Base-by-base conservation (phyloP, 2,797 vertebrate species). In the Borostomias antarcticus region DNA sequence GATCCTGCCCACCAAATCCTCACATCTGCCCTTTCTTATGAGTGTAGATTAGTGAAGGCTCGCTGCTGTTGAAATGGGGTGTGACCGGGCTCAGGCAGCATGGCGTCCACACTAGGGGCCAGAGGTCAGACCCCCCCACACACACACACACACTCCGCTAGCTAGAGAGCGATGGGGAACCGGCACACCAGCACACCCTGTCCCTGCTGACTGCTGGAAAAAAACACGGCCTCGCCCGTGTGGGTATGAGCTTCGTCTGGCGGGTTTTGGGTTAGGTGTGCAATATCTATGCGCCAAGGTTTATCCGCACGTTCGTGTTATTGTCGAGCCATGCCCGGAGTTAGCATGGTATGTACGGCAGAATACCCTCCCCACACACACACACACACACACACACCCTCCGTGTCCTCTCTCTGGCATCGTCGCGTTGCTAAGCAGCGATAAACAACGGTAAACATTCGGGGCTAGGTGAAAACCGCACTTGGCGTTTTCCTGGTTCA, bases 401-500 rank as follows among this genome's bases (percentile, higher is more conserved):
- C n/a, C n/a, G n/a, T n/a, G n/a, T n/a, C n/a, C n/a, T n/a, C 56
- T 62, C 29, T 51, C 58, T 83, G 73, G 84, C 73, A 79, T 72
- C 70, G 81, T 64, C 47, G 67, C 75, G 90, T 91, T 91, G 86
- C 90, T 87, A 82, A 82, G 90, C 85, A 81, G 50, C 58, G 63
- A 84, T 66, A 84, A 89, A 89, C 86, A 73, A n/a, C 53, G 29
- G 76, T 86, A 88, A 88, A 88, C 80, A 87, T 69, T 74, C 28
- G 66, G 54, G 62, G 3, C 64, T 62, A 58, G 62, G 66, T 62
- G 32, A 52, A 40, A 15, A 26, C 43, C 13, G 7, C 59, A 30
- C 62, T 33, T 28, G 15, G 62, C 66, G 71, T 19, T 45, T n/a
- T 11, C 62, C 70, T 73, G 58, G 8, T 61, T 58, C 26, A 65